Conservation (phyloP, 2,888 invertebrate species). For the Dysmachus trigonus region DNA sequence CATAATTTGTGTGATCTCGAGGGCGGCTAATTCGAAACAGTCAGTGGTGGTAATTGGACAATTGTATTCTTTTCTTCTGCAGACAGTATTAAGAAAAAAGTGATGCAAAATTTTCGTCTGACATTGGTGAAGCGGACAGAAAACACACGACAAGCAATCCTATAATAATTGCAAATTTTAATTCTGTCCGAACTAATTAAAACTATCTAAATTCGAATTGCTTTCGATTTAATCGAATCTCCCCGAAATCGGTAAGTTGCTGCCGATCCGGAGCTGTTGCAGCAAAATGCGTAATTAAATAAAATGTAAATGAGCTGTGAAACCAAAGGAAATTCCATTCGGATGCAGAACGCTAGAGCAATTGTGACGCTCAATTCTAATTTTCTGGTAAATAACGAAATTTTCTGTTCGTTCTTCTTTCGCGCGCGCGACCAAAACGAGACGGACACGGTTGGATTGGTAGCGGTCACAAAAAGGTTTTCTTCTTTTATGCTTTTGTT, state of each 20-base stretch:
- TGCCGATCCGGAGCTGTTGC: not conserved
- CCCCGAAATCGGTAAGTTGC: not conserved
- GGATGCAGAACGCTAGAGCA: not conserved
- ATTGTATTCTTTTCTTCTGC: not conserved
- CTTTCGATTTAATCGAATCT: not conserved
- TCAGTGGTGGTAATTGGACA: not conserved
- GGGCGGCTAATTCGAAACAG: not conserved
- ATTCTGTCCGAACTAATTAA: not conserved
- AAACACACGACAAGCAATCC: not conserved
- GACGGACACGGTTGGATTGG: not conserved
- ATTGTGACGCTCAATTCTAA: slow-evolving; percentile 9
- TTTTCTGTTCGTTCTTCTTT: not conserved
- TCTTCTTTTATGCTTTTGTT: too few relatives aligned
- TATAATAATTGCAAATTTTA: not conserved
- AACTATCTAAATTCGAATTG: not conserved
- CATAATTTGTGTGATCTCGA: not conserved
- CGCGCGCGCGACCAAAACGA: not conserved
- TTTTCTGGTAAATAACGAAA: slow-evolving; percentile 20
- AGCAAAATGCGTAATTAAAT: slow-evolving; percentile 19
- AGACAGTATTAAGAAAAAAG: not conserved
- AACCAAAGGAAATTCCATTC: not conserved
- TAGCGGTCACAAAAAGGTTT: not conserved
- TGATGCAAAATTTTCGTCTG: not conserved
- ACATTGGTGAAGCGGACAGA: not conserved
- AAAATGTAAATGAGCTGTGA: slow-evolving; percentile 20